A percentile compares a stretch with the other conserved stretches of the same genome.
Conservation (phyloP, 1,140 invertebrate genomes). For the Steinernema khuongi region DNA sequence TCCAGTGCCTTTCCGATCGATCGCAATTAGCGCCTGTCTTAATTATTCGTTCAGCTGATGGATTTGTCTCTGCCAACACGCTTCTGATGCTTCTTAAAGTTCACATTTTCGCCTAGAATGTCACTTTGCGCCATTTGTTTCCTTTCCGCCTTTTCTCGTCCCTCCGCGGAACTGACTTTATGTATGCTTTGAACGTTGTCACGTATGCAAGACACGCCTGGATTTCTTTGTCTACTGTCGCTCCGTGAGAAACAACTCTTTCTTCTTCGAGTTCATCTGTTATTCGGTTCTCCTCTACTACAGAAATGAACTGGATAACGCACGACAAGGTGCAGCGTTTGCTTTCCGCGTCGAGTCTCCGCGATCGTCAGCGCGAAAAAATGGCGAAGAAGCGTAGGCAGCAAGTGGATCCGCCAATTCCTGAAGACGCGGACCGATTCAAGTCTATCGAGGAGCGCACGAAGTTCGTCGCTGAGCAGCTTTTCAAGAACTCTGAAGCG, state of each 20-base stretch:
- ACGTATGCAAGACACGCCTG: too few relatives aligned
- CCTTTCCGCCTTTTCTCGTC: too few relatives aligned
- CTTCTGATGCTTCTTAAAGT: not conserved
- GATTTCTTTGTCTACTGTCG: too few relatives aligned
- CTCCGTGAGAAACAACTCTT: too few relatives aligned
- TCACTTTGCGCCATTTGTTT: too few relatives aligned
- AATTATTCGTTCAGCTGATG: conserved; percentile 5
- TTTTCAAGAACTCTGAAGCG: not conserved
- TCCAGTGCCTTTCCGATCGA: not conserved
- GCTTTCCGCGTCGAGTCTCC: not conserved
- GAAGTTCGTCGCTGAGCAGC: not conserved
- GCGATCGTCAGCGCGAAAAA: not conserved
- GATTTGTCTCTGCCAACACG: not conserved
- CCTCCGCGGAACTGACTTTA: too few relatives aligned
- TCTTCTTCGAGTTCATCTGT: not conserved
- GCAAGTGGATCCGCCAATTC: not conserved
- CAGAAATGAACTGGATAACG: not conserved
- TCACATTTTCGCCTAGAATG: too few relatives aligned
- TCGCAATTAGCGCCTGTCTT: not conserved
- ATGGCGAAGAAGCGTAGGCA: not conserved
- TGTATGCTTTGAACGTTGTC: too few relatives aligned
- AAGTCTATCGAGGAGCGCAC: not conserved
- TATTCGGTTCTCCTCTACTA: not conserved
- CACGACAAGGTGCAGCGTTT: not conserved
- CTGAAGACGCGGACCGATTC: not conserved